Base-by-base conservation (phyloP, 2,797 vertebrate genomes). In the Oophaga sylvatica region DNA sequence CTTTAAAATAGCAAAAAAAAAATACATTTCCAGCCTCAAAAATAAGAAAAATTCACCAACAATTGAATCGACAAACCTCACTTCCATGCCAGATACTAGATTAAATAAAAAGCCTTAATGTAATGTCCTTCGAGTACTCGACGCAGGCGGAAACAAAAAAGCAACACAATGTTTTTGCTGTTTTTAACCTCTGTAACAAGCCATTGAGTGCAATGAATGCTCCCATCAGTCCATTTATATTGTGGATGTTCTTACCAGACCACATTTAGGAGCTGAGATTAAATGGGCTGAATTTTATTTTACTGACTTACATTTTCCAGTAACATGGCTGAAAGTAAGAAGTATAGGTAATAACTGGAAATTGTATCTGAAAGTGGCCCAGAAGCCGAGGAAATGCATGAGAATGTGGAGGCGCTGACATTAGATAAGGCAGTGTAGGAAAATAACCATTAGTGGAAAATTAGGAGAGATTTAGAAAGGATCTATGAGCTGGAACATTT, bases 391-490 rank as follows among this genome's bases (percentile, higher is more conserved):
- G 84, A 57, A 41, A 63, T 35, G 71, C 62, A 22, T 19, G 1
- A 3, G 26, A 87, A 80, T 76, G 59, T 65, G 85, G 63, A 80
- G 75, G 8, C 73, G 41, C n/a, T 45, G 90, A 63, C 7, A 87
- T 48, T 86, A 78, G 4, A 89, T 17, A 0, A 86, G 20, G 20
- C 16, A 45, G 29, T 35, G n/a, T 77, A 86, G 90, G 29, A 10
- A 91, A 91, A 86, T 59, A 87, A 59, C 22, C 85, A 63, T 68
- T 65, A 81, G 87, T 88, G 48, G 16, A 83, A 89, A 41, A 45
- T 65, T 81, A 88, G 15, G 60, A 90, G 90, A 22, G 81, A 68
- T 87, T 91, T 89, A 86, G 75, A 90, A 91, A 80, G 17, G 2
- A 53, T 92, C 17, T 78, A 70, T 29, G 56, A 88, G 31, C 70